These are phyloP conservation scores for Gouania willdenowi DNA, from an alignment of 2,797 vertebrate species.

Conservation along the genomic window DNA sequence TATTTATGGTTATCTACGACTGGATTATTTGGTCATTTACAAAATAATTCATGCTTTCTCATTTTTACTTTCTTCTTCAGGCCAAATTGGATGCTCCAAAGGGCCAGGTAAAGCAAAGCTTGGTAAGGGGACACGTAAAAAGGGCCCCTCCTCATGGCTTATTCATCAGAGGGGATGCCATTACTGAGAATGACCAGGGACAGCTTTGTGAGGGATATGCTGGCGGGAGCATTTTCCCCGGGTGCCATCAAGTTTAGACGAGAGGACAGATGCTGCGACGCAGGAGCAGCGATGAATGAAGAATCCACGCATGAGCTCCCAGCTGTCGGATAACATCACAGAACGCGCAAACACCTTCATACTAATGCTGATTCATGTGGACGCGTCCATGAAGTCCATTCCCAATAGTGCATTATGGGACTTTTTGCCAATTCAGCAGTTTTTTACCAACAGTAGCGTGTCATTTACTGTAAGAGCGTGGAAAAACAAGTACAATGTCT, in stretches of 20 bases:
- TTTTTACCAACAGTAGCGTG: constrained; percentile 4
- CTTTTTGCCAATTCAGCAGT: constrained; percentile 42
- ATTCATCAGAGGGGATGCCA: constrained; percentile 76
- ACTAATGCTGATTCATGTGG: constrained; percentile 6
- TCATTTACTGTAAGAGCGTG: too few relatives aligned
- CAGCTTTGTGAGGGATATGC: constrained; percentile 58
- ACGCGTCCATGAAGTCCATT: constrained; percentile 9
- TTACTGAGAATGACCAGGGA: constrained; percentile 61
- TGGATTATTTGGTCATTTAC: too few relatives aligned
- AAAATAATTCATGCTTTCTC: too few relatives aligned
- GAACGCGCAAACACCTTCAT: constrained; percentile 18
- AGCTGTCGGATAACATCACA: constrained; percentile 17
- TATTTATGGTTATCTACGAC: too few relatives aligned
- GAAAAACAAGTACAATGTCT: too few relatives aligned
- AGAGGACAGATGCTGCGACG: constrained; percentile 38
- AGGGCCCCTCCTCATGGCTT: constrained; percentile 73
- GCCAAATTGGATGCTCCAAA: too few relatives aligned
- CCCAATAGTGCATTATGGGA: constrained; percentile 9
- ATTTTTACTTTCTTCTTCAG: too few relatives aligned
- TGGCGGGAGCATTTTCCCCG: constrained; percentile 59
- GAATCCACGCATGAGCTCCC: constrained; percentile 23
- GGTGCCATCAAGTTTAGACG: constrained; percentile 56
- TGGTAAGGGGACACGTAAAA: constrained; percentile 72
- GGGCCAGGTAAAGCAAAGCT: constrained; percentile 59
- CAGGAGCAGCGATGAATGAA: constrained; percentile 51